Conservation (phyloP, 2,888 invertebrate species). For the Tethea ocularis region DNA sequence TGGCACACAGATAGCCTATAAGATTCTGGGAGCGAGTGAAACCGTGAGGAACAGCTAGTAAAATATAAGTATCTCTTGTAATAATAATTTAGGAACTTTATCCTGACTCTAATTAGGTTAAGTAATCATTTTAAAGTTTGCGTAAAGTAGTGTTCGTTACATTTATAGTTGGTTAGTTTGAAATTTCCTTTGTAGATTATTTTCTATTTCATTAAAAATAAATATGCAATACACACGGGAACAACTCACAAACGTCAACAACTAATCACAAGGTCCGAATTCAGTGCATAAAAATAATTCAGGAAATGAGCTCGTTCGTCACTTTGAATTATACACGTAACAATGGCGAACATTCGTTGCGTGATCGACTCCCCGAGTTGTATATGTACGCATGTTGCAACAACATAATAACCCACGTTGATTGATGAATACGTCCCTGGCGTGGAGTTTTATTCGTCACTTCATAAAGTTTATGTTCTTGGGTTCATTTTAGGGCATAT, state of each 20-base stretch:
- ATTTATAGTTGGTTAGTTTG: too few relatives aligned
- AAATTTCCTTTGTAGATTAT: not conserved
- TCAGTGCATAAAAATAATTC: slow-evolving; percentile 37
- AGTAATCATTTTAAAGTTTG: too few relatives aligned
- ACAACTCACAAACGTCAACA: slow-evolving; percentile 26
- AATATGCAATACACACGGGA: too few relatives aligned
- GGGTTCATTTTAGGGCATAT: not conserved
- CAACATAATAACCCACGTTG: slow-evolving; percentile 59
- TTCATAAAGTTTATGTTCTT: not conserved
- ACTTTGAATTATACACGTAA: slow-evolving; percentile 39
- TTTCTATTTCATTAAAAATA: not conserved
- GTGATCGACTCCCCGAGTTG: slow-evolving; percentile 30
- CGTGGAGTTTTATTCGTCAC: slow-evolving; percentile 3
- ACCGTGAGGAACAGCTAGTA: too few relatives aligned
- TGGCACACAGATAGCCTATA: too few relatives aligned
- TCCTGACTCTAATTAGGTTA: too few relatives aligned
- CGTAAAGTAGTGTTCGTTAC: too few relatives aligned
- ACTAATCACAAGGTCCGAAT: slow-evolving; percentile 30
- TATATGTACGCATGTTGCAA: slow-evolving; percentile 33
- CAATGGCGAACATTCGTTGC: slow-evolving; percentile 39
- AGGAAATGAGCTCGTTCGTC: slow-evolving; percentile 40
- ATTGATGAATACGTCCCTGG: slow-evolving; percentile 57
- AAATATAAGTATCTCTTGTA: too few relatives aligned
- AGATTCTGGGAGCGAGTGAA: too few relatives aligned
- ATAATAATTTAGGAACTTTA: too few relatives aligned